phyloP scores from a whole-genome alignment of 2,888 invertebrate genomes.

The Hipparchia sbordonii region DNA sequence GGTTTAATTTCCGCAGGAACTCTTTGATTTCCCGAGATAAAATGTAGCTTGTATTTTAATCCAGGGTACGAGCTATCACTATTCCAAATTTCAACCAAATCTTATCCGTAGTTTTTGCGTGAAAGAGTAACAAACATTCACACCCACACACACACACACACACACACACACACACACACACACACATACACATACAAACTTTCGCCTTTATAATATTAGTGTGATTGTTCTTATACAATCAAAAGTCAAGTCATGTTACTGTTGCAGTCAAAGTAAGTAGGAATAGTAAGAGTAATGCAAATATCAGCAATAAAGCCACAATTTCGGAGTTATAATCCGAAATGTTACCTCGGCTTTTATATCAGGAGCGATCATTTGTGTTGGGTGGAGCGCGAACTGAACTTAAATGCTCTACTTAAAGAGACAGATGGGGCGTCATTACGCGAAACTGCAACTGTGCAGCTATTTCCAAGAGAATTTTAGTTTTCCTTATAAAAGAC shows the following conservation, averaged over 20 bases:
- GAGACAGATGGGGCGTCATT: conserved; percentile 36
- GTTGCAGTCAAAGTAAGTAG: background rate
- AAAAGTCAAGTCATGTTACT: background rate
- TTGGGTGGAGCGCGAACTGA: conserved; percentile 37
- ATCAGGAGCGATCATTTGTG: conserved; percentile 39
- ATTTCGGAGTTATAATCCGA: conserved; percentile 33
- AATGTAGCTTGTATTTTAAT: no score
- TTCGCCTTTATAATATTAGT: no score
- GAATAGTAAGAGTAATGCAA: background rate
- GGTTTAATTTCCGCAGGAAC: no score
- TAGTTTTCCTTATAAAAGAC: conserved; percentile 21
- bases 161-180: no score
- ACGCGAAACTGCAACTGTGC: conserved; percentile 35
- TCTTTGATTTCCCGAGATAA: no score
- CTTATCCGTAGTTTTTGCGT: no score
- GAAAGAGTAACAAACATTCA: no score
- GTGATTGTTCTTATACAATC: background rate
- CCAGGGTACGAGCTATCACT: no score
- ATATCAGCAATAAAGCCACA: conserved; percentile 22
- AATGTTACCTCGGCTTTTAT: conserved; percentile 37
- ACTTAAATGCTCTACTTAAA: conserved; percentile 41
- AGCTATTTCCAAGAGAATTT: conserved; percentile 31
- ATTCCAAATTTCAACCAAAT: no score
- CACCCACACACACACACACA: no score
- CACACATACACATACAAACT: no score